These are phyloP conservation scores for Meiosimyza decipiens DNA, from an alignment of 2,888 invertebrate genomes.

Conservation along the genomic window DNA sequence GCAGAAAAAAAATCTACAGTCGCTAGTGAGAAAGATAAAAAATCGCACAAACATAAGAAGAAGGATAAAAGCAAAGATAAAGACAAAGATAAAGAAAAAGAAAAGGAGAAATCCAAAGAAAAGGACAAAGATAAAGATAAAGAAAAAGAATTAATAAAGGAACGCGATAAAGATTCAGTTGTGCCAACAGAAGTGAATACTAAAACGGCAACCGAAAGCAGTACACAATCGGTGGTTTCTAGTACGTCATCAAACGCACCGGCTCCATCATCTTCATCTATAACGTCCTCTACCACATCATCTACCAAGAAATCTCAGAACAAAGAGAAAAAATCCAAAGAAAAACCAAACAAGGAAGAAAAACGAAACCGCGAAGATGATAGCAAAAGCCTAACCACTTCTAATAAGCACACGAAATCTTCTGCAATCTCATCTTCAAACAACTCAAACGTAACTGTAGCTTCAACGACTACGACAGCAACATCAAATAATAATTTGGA, in stretches of 20 bases:
- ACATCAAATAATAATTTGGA: slow-evolving; percentile 52
- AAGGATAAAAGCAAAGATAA: slow-evolving; percentile 77
- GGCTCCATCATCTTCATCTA: slow-evolving; percentile 32
- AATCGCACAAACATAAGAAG: slow-evolving; percentile 74
- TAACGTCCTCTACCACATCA: slow-evolving; percentile 30
- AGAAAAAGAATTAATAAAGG: slow-evolving; percentile 46
- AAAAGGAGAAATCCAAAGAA: slow-evolving; percentile 52
- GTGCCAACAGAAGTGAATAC: slow-evolving; percentile 39
- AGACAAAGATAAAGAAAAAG: slow-evolving; percentile 69
- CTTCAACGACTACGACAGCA: slow-evolving; percentile 26
- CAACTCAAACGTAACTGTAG: slow-evolving; percentile 12
- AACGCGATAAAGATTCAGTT: slow-evolving; percentile 42
- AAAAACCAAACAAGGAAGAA: slow-evolving; percentile 55
- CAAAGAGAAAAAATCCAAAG: slow-evolving; percentile 59
- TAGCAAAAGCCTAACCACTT: slow-evolving; percentile 45
- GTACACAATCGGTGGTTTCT: not conserved
- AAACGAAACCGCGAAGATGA: slow-evolving; percentile 46
- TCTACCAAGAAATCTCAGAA: slow-evolving; percentile 49
- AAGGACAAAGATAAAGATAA: slow-evolving; percentile 48
- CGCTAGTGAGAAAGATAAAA: slow-evolving; percentile 62
- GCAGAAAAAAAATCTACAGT: slow-evolving; percentile 60
- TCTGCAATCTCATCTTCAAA: slow-evolving; percentile 27
- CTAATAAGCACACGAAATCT: slow-evolving; percentile 43
- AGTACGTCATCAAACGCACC: slow-evolving; percentile 36
- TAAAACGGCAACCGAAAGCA: not conserved